Percentiles rank a stretch among this genome's conserved stretches.
These are phyloP conservation scores for Agrypnus murinus DNA, from an alignment of 2,888 invertebrate genomes.

Conservation along the genomic window DNA sequence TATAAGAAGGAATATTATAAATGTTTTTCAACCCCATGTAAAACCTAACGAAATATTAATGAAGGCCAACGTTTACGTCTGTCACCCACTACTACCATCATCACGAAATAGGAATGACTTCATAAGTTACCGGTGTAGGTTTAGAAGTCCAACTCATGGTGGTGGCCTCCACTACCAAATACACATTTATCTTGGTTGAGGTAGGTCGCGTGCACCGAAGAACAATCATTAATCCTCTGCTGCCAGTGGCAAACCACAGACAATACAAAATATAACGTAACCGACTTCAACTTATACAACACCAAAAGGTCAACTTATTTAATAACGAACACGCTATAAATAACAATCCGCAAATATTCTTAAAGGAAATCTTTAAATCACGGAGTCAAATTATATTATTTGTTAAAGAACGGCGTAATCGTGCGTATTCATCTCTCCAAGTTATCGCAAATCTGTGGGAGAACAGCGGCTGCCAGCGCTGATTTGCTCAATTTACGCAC, in stretches of 20 bases:
- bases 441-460: constrained; percentile 49
- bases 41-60: constrained; percentile 54
- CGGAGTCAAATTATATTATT: background rate
- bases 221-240: constrained; percentile 58
- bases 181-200: constrained; percentile 63
- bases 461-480: constrained; percentile 64
- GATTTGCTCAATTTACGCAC: constrained; percentile 71
- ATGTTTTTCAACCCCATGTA: background rate
- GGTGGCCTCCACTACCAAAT: constrained; percentile 60
- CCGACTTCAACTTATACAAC: constrained; percentile 23
- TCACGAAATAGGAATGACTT: constrained; percentile 58
- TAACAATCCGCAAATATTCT: background rate
- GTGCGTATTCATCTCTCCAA: constrained; percentile 38
- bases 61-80: constrained; percentile 53
- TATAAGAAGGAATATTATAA: background rate
- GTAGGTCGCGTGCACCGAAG: constrained; percentile 62
- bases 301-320: background rate
- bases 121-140: constrained; percentile 55
- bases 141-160: constrained; percentile 61
- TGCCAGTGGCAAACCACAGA: constrained; percentile 52
- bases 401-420: constrained; percentile 25
- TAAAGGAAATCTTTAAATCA: background rate
- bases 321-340: background rate
- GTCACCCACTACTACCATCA: constrained; percentile 52
- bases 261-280: constrained; percentile 44